phyloP scores from a whole-genome alignment of 2,888 invertebrate genomes.

The Pachliopta kotzebuea region DNA sequence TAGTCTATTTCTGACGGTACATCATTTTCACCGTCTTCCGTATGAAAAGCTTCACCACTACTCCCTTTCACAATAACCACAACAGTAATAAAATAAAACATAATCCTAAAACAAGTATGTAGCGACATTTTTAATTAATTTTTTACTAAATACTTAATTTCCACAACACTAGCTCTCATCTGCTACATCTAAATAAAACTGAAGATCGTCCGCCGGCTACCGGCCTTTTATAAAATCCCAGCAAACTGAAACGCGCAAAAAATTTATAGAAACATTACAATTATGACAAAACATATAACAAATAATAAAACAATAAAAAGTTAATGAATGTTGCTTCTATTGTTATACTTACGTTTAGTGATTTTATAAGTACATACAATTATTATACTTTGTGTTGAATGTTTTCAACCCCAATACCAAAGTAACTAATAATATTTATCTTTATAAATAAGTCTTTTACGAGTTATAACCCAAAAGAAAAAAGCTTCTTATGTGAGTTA shows the following conservation, averaged over 20 bases:
- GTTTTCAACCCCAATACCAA: too few relatives aligned
- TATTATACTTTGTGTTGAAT: too few relatives aligned
- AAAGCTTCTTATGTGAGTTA: neutral
- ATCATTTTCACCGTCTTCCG: slow-evolving; percentile 7
- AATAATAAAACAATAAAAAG: neutral
- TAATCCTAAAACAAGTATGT: slow-evolving; percentile 6
- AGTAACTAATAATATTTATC: too few relatives aligned
- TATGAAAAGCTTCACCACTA: slow-evolving; percentile 5
- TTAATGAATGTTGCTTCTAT: neutral
- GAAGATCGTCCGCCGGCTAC: slow-evolving; percentile 10
- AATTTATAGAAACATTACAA: slow-evolving; percentile 7
- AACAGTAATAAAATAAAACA: slow-evolving; percentile 14
- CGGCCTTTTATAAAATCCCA: slow-evolving; percentile 24
- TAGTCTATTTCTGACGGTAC: slow-evolving; percentile 9
- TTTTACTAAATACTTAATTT: neutral
- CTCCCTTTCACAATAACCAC: slow-evolving; percentile 12
- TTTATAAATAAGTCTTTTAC: too few relatives aligned
- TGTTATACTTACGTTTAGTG: too few relatives aligned
- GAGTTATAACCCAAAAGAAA: too few relatives aligned
- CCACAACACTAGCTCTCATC: slow-evolving; percentile 11
- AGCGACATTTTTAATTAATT: slow-evolving; percentile 12
- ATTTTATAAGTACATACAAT: too few relatives aligned
- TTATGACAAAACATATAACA: slow-evolving; percentile 8
- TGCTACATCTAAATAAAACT: slow-evolving; percentile 24
- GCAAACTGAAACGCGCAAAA: slow-evolving; percentile 6